Conservation (phyloP, 2,888 invertebrate species). For the Drosophila affinis region DNA sequence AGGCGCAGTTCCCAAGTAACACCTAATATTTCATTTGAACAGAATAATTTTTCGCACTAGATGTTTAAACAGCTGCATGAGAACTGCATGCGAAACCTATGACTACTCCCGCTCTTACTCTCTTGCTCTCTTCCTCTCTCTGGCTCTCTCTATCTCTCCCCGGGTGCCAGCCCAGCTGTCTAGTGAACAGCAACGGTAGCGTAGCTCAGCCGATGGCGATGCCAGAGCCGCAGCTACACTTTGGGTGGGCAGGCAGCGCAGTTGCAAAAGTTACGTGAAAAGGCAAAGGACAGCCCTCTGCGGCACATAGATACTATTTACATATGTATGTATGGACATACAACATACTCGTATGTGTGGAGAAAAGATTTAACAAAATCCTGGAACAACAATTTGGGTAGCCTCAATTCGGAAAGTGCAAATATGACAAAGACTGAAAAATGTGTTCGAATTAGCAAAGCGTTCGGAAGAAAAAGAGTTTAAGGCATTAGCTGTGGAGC, state of each 20-base stretch:
- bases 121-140: neutral
- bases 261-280: constrained; percentile 76
- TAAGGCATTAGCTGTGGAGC: constrained; percentile 4
- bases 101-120: neutral
- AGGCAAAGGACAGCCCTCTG: constrained; percentile 61
- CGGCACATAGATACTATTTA: constrained; percentile 1
- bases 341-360: constrained; percentile 5
- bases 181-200: neutral
- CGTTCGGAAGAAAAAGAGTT: constrained; percentile 7
- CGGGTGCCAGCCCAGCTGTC: constrained; percentile 37
- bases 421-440: constrained; percentile 28
- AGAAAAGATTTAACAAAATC: constrained; percentile 11
- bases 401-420: constrained; percentile 2
- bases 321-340: constrained; percentile 6
- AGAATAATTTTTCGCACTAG: neutral
- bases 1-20: constrained; percentile 25
- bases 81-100: neutral
- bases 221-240: constrained; percentile 27
- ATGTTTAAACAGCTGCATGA: constrained; percentile 1
- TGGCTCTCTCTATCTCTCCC: constrained; percentile 13
- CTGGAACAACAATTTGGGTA: neutral
- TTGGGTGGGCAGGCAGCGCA: constrained; percentile 51
- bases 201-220: neutral
- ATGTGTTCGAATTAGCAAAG: constrained; percentile 14
- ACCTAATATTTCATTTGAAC: neutral